phyloP scores from a whole-genome alignment of 30 jellyfish, hydroid and myxozoan species.

The Morbakka virulenta region DNA sequence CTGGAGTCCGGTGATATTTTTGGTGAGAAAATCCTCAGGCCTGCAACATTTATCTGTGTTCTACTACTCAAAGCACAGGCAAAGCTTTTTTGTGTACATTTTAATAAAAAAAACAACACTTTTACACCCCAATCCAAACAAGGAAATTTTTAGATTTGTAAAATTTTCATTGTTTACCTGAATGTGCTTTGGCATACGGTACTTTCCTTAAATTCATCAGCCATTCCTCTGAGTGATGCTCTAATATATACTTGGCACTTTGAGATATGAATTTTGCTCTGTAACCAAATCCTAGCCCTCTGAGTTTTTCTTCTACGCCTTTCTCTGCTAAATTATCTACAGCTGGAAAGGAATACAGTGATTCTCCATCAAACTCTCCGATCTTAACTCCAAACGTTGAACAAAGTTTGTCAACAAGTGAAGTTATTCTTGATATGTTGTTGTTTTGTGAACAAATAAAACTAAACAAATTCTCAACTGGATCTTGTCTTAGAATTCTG shows the following conservation, averaged over 20 bases:
- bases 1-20: no score
- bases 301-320: conserved; percentile 55
- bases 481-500: conserved; percentile 86
- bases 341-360: conserved; percentile 64
- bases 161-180: conserved; percentile 38
- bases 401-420: conserved; percentile 79
- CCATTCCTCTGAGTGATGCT: conserved; percentile 46
- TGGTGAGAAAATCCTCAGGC: no score
- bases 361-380: conserved; percentile 25
- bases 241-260: conserved; percentile 58
- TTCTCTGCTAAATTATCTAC: conserved; percentile 52
- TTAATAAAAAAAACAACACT: no score
- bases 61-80: no score
- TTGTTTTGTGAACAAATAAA: conserved; percentile 92
- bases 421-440: conserved; percentile 67
- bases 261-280: conserved; percentile 85
- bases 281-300: conserved; percentile 92
- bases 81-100: no score
- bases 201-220: conserved; percentile 33
- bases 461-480: conserved; percentile 85
- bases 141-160: background rate
- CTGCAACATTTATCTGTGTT: no score
- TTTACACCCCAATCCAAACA: no score
- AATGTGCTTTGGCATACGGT: conserved; percentile 80
- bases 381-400: conserved; percentile 44